phyloP scores from a whole-genome alignment of 2,113 vertebrate genomes.

The Petaurus breviceps region DNA sequence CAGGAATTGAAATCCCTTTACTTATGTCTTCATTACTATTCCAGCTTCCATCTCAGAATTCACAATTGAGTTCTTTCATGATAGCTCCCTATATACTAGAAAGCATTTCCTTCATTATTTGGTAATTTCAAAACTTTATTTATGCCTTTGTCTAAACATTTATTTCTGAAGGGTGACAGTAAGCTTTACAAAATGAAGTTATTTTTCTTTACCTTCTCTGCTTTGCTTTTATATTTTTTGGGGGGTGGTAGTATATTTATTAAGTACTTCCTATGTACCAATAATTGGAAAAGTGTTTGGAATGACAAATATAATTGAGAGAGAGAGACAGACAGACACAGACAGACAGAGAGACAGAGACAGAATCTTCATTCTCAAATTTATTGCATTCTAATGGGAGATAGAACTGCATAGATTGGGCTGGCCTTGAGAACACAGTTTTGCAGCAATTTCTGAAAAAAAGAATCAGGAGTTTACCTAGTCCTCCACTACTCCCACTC shows the following conservation, averaged over 20 bases:
- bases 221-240: too few relatives aligned
- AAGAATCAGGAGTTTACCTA: background rate
- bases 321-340: background rate
- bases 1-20: too few relatives aligned
- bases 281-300: background rate
- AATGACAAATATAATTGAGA: background rate
- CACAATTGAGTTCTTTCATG: too few relatives aligned
- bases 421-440: background rate
- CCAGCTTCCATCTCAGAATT: background rate
- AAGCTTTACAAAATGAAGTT: background rate
- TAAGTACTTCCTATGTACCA: background rate
- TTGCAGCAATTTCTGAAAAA: background rate
- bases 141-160: background rate
- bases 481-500: background rate
- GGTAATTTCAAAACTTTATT: too few relatives aligned
- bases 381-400: too few relatives aligned
- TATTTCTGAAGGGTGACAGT: accelerated
- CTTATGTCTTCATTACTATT: background rate
- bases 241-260: background rate
- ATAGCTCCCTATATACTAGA: background rate
- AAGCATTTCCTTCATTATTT: background rate
- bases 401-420: too few relatives aligned
- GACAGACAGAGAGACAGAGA: background rate
- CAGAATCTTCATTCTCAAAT: accelerated
- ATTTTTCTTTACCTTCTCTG: accelerated